Evolutionary conservation across 2,888 invertebrate species (phyloP), one percentile per base, ranked within the genome.

Genomic region (Dione juno): DNA sequence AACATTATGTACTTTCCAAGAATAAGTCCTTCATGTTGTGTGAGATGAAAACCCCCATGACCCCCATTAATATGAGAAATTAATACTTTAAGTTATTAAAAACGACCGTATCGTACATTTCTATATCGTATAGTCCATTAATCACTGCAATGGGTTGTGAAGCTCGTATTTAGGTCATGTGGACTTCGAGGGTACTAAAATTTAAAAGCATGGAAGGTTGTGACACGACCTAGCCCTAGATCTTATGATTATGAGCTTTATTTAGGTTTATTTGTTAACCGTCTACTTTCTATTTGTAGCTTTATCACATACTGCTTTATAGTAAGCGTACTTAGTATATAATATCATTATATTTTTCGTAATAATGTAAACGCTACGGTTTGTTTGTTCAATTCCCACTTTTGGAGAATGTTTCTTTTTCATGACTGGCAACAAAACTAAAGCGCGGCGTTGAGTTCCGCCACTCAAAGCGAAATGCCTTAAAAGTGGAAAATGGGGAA

Each of bases 161-260:
- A 58, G 50, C 69, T 72, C 64, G 70, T 68, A 71, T 73, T 61
- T 70, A 67, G 73, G 73, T 74, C 73, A 72, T 74, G 63, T 63
- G 59, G 53, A 63, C 65, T 70, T 67, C 54, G 53, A 57, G 73
- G 74, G 73, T 76, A 68, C 65, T 75, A 73, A 75, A 76, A 78
- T 76, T 80, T 80, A 67, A 78, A 81, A 78, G 79, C 79, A 69
- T 69, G 57, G 72, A 74, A 88, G 86, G 87, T 80, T 84, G 77
- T 75, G 84, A 78, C 83, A 82, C 79, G 89, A 86, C 89, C 88
- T 88, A 89, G 89, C 77, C 77, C 89, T 76, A 88, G 77, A 67
- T 72, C 43, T 48, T 64, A 63, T 72, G 50, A 63, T 59, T 61
- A 66, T 63, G 64, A 69, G 48, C 61, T 69, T 64, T 69, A 69